Percentiles rank a stretch among this genome's conserved stretches.
phyloP scores from a whole-genome alignment of 92 coral and sea anemone species.

The Metridium senile region DNA sequence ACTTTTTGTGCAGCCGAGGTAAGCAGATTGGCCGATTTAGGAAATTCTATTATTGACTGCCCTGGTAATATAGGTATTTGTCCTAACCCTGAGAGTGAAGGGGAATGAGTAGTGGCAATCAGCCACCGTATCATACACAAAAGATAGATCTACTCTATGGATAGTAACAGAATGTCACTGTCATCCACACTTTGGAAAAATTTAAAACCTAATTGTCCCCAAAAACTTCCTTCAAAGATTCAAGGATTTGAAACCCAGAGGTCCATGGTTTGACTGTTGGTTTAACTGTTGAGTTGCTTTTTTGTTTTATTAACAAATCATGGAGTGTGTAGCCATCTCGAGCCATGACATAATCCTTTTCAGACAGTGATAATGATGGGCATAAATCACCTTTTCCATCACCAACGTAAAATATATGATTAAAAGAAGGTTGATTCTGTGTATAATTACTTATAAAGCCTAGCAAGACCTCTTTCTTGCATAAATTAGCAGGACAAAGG shows the following conservation, averaged over 20 bases:
- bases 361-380: conserved; percentile 61
- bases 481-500: conserved; percentile 77
- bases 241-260: conserved; percentile 81
- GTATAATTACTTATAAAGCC: conserved; percentile 40
- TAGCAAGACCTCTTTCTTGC: conserved; percentile 76
- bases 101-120: no score
- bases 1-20: no score
- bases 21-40: no score
- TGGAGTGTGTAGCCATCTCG: conserved; percentile 74
- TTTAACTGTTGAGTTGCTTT: conserved; percentile 26
- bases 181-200: neutral
- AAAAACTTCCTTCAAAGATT: conserved; percentile 50
- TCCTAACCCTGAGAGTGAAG: no score
- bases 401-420: conserved; percentile 80
- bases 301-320: conserved; percentile 38
- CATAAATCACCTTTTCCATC: conserved; percentile 95
- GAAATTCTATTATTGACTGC: no score
- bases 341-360: conserved; percentile 67
- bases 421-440: conserved; percentile 32
- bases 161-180: no score
- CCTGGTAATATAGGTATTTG: no score
- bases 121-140: no score
- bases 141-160: no score
- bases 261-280: conserved; percentile 81
- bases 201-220: neutral